A percentile compares a stretch with the other conserved stretches of the same genome.
phyloP scores from a whole-genome alignment of 2,113 vertebrate species.

The Mystacornis crossleyi region DNA sequence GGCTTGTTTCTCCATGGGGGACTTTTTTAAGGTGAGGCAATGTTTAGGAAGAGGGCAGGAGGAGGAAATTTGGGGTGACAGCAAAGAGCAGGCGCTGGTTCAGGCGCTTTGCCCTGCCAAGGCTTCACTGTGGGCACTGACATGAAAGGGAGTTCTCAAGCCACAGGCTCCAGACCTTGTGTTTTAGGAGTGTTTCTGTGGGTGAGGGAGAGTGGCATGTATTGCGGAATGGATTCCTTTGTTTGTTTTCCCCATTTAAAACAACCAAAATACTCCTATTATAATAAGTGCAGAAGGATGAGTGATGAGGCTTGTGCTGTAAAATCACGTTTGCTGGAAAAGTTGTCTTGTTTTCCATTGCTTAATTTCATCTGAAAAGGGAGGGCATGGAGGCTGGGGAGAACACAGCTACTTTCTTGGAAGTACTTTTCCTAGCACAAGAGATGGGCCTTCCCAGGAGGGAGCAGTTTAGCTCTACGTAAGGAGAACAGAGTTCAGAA shows the following conservation, averaged over 20 bases:
- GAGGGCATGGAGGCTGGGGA: neutral
- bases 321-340: conserved; percentile 3
- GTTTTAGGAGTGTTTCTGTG: neutral
- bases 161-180: neutral
- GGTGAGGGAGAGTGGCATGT: neutral
- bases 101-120: neutral
- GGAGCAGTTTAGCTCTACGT: neutral
- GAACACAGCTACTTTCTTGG: neutral
- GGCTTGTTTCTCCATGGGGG: neutral
- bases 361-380: neutral
- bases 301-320: neutral
- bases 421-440: neutral
- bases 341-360: neutral
- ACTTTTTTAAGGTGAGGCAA: neutral
- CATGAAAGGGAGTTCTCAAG: neutral
- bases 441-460: neutral
- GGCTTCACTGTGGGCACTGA: neutral
- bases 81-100: neutral
- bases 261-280: neutral
- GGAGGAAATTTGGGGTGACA: neutral
- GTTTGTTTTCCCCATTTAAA: conserved; percentile 9
- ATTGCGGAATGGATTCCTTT: neutral
- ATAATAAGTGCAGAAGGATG: neutral
- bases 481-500: neutral
- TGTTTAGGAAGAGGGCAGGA: neutral